phyloP scores from a whole-genome alignment of 2,113 vertebrate genomes.

The Mungos mungo region DNA sequence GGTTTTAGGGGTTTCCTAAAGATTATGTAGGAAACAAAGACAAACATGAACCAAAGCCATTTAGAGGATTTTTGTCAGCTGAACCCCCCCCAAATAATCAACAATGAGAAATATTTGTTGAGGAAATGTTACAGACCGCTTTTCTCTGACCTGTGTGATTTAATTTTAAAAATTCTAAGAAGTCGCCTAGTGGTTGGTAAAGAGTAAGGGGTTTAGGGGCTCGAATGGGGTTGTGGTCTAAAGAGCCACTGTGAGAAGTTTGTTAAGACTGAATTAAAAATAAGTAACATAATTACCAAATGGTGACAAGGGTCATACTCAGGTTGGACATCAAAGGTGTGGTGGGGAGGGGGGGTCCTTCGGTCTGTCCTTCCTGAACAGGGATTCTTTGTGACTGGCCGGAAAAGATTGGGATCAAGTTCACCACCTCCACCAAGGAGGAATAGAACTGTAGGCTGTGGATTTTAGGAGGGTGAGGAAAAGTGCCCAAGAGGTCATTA shows the following conservation, averaged over 20 bases:
- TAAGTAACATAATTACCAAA: neutral
- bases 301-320: neutral
- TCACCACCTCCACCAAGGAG: neutral
- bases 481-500: neutral
- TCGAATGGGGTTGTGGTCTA: neutral
- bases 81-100: neutral
- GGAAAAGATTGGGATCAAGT: neutral
- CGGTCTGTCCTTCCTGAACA: neutral
- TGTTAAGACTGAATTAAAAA: neutral
- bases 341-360: neutral
- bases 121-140: neutral
- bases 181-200: neutral
- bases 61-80: neutral
- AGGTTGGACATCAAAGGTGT: neutral
- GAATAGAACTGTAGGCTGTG: neutral
- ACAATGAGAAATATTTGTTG: neutral
- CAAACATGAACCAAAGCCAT: neutral
- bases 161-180: neutral
- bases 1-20: neutral
- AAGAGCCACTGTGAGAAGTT: neutral
- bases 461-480: neutral
- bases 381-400: neutral
- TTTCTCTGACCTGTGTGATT: neutral
- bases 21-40: neutral
- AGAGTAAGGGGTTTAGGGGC: neutral